Evolutionary conservation across 2,113 vertebrate genomes (phyloP).

Genomic region (Pterophyllum scalare): DNA sequence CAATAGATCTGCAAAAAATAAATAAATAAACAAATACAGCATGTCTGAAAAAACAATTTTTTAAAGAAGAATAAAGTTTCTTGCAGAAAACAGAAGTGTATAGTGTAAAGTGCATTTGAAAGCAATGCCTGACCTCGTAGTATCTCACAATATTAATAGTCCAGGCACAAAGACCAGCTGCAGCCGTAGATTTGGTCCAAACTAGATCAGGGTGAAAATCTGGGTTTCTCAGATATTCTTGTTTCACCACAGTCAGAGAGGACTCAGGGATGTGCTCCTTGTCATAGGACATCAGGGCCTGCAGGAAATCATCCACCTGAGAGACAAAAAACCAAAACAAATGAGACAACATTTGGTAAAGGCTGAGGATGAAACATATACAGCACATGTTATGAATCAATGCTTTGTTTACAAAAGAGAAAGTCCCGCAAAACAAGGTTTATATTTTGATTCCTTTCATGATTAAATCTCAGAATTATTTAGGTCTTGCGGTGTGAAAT

Average conservation of each 20-base stretch:
- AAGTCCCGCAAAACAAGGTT: not conserved
- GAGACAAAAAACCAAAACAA: slow-evolving; percentile 13
- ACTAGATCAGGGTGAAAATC: slow-evolving; percentile 86
- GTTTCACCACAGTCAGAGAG: slow-evolving; percentile 84
- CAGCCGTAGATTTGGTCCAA: slow-evolving; percentile 86
- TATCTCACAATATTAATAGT: slow-evolving; percentile 86
- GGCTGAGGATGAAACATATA: not conserved
- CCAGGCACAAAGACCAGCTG: slow-evolving; percentile 88
- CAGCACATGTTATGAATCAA: not conserved
- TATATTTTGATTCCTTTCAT: not conserved
- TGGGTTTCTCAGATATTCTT: slow-evolving; percentile 84
- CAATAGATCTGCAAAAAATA: slow-evolving; percentile 80
- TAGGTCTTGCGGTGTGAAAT: not conserved
- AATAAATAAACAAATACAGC: not conserved
- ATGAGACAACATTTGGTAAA: not conserved
- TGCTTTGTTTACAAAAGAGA: not conserved
- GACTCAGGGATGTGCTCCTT: slow-evolving; percentile 88
- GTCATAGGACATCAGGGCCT: slow-evolving; percentile 84
- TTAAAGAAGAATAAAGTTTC: not conserved
- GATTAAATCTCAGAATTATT: not conserved
- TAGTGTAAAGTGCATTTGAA: not conserved
- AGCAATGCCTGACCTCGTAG: slow-evolving; percentile 79
- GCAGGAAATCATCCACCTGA: slow-evolving; percentile 87
- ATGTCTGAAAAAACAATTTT: not conserved
- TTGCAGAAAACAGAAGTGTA: not conserved